Percentiles rank a stretch among this genome's conserved stretches.
phyloP scores from a whole-genome alignment of 2,888 invertebrate species.

The Scelioninae gen. 2 region DNA sequence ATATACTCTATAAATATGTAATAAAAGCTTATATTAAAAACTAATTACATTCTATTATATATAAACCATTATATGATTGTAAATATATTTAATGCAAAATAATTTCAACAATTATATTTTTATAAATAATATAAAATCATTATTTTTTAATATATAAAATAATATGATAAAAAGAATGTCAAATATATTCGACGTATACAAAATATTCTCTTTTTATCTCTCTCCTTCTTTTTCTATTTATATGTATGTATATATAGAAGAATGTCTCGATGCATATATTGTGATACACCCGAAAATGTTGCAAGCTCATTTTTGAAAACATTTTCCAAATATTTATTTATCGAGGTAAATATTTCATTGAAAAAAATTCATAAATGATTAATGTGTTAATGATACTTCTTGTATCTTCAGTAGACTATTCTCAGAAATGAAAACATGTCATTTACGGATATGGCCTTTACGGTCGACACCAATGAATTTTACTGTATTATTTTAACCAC shows the following conservation, averaged over 20 bases:
- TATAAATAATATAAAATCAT: not conserved
- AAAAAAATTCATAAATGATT: slow-evolving; percentile 20
- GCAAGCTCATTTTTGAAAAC: slow-evolving; percentile 19
- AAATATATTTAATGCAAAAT: no score
- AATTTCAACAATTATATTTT: no score
- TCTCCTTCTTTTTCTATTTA: slow-evolving; percentile 33
- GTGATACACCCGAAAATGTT: slow-evolving; percentile 45
- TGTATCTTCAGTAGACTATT: slow-evolving; percentile 26
- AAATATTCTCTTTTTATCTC: no score
- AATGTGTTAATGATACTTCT: slow-evolving; percentile 45
- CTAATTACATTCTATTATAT: no score
- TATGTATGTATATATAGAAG: slow-evolving; percentile 33
- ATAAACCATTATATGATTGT: no score
- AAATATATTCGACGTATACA: slow-evolving; percentile 10
- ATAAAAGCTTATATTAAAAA: no score
- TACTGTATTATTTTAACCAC: no score
- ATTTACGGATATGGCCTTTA: no score
- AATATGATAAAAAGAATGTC: not conserved
- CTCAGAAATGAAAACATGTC: no score
- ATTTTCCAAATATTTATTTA: slow-evolving; percentile 11
- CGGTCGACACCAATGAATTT: no score
- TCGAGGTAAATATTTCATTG: slow-evolving; percentile 4
- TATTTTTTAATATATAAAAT: not conserved
- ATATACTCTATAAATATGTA: no score
- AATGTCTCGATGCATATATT: slow-evolving; percentile 35